phyloP scores from a whole-genome alignment of 1,140 invertebrate species.

The Ceratoteleas bidentatus region DNA sequence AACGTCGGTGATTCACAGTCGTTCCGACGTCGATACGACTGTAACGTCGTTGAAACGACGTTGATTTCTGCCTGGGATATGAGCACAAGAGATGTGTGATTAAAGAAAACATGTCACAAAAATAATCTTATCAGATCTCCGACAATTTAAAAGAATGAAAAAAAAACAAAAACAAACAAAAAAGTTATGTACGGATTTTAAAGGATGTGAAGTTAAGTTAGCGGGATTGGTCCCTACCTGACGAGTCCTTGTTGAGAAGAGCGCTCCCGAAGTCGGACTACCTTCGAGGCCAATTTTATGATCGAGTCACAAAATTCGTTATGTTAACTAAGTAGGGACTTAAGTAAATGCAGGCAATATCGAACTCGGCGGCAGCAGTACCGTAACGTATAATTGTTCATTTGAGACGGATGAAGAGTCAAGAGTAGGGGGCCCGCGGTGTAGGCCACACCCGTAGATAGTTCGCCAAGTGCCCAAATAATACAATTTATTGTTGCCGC shows the following conservation, averaged over 20 bases:
- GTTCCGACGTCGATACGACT: too few species aligned
- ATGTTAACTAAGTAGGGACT: conserved; percentile 42
- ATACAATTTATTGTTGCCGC: conserved; percentile 55
- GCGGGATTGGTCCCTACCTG: conserved; percentile 22
- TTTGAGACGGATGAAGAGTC: conserved; percentile 42
- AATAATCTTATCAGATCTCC: too few species aligned
- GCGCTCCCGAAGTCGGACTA: conserved; percentile 22
- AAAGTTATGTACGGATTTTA: too few species aligned
- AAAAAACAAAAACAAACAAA: too few species aligned
- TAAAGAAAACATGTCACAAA: too few species aligned
- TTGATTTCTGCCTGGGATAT: too few species aligned
- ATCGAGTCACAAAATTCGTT: conserved; percentile 49
- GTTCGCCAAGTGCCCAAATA: conserved; percentile 45
- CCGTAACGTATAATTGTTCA: conserved; percentile 56
- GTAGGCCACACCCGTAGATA: conserved; percentile 29
- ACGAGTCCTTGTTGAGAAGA: conserved; percentile 19
- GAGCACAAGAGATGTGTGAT: too few species aligned
- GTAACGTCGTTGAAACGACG: too few species aligned
- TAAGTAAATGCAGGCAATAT: conserved; percentile 47
- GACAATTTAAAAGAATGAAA: too few species aligned
- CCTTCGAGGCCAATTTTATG: conserved; percentile 27
- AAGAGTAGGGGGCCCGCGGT: conserved; percentile 19
- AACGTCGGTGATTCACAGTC: too few species aligned
- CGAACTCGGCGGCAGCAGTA: conserved; percentile 38
- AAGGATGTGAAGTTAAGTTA: too few species aligned